Evolutionary conservation across 1,140 invertebrate genomes (phyloP).

Genomic region (Drosophila sucinea): DNA sequence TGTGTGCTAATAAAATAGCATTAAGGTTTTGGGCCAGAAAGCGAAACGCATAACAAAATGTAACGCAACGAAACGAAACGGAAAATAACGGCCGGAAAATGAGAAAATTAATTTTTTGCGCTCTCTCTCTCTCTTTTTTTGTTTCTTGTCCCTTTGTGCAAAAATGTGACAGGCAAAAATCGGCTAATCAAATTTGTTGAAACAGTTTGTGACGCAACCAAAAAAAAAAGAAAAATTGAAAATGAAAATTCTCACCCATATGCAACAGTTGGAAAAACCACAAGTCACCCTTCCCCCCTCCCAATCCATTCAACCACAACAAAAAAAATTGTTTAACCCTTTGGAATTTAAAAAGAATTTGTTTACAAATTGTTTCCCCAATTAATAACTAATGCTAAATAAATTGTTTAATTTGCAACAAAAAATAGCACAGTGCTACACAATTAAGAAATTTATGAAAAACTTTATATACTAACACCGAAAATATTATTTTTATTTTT

Average conservation of each 20-base stretch:
- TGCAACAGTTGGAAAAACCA: conserved; percentile 9
- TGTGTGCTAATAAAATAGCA: conserved; percentile 53
- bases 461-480: too few relatives aligned
- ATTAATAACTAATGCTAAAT: background rate
- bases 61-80: conserved; percentile 57
- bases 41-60: conserved; percentile 17
- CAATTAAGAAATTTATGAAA: too few relatives aligned
- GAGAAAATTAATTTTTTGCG: conserved; percentile 71
- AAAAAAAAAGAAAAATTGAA: conserved; percentile 9
- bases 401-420: background rate
- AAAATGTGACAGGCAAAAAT: conserved; percentile 24
- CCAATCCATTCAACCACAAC: background rate
- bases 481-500: too few relatives aligned
- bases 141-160: conserved; percentile 7
- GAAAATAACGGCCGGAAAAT: conserved; percentile 65
- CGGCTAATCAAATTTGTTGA: conserved; percentile 47
- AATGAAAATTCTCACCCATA: background rate
- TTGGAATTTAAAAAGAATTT: background rate
- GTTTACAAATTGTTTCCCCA: background rate
- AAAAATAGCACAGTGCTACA: too few relatives aligned
- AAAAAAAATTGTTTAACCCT: background rate
- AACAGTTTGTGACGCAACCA: conserved; percentile 27
- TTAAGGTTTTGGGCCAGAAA: conserved; percentile 41
- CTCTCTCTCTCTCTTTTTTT: background rate
- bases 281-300: background rate